These are phyloP conservation scores for Drosophila yooni DNA, from an alignment of 2,888 invertebrate species.

Conservation along the genomic window DNA sequence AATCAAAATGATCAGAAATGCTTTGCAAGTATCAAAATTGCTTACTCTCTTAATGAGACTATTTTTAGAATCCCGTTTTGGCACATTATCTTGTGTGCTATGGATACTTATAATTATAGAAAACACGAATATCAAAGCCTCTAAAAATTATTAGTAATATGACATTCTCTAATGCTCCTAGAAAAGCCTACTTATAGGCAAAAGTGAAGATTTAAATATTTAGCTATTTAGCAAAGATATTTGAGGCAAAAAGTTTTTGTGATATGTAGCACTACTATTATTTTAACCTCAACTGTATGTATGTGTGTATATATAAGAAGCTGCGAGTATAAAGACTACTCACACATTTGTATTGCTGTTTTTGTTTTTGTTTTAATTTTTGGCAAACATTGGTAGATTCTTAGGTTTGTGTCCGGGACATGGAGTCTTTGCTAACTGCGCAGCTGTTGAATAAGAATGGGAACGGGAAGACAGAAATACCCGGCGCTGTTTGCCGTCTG, in stretches of 20 bases:
- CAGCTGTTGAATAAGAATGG: conserved; percentile 36
- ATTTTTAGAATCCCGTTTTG: background rate
- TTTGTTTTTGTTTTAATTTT: conserved; percentile 6
- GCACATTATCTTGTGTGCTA: background rate
- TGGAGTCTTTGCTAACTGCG: conserved; percentile 29
- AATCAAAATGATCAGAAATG: background rate
- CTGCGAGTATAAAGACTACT: conserved; percentile 31
- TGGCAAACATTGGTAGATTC: conserved; percentile 20
- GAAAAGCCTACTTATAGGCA: no score
- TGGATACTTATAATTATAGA: background rate
- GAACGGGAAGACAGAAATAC: conserved; percentile 49
- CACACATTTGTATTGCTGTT: background rate
- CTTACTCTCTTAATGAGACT: background rate
- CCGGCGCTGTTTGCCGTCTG: conserved; percentile 5
- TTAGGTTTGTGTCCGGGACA: conserved; percentile 10
- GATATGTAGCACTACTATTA: background rate
- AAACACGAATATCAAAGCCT: background rate
- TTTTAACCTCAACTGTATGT: background rate
- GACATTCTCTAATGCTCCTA: background rate
- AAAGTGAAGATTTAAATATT: background rate
- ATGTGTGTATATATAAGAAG: background rate
- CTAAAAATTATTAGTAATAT: background rate
- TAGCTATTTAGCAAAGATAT: background rate
- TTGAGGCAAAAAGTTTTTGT: background rate
- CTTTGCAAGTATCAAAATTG: background rate